Percentiles rank a stretch among this genome's conserved stretches.
Evolutionary conservation across 2,797 vertebrate species (phyloP).

Genomic region (Anguilla obscura): DNA sequence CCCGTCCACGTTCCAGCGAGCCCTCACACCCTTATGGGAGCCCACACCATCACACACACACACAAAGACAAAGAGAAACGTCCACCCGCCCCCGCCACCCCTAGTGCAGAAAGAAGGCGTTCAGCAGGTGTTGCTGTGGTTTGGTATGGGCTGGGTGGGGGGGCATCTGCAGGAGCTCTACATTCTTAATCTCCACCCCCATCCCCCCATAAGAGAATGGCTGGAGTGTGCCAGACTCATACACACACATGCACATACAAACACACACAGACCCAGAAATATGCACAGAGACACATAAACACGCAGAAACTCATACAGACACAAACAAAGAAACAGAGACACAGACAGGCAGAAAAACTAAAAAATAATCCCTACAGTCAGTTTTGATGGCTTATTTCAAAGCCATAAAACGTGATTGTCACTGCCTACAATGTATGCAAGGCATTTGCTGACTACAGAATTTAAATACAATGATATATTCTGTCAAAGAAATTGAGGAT

Average conservation of each 20-base stretch:
- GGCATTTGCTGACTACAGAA: background rate
- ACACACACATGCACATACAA: background rate
- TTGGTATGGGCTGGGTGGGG: background rate
- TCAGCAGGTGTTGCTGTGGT: constrained; percentile 26
- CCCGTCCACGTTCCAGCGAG: constrained; percentile 41
- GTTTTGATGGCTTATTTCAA: background rate
- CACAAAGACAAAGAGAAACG: constrained; percentile 4
- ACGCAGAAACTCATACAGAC: background rate
- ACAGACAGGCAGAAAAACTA: constrained; percentile 36
- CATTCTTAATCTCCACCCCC: background rate
- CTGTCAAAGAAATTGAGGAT: background rate
- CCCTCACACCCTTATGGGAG: background rate
- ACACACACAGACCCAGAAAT: constrained; percentile 34
- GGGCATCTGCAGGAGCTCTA: background rate
- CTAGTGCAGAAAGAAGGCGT: background rate
- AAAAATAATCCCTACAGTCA: constrained; percentile 12
- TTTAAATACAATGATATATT: background rate
- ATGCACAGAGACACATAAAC: background rate
- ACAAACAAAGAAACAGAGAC: constrained; percentile 19
- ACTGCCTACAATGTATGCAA: too few species aligned
- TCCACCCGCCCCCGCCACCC: background rate
- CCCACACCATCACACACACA: background rate
- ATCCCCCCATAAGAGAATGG: background rate
- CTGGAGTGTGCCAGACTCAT: background rate
- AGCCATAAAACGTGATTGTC: background rate